Evolutionary conservation across 2,797 vertebrate species (phyloP), one percentile per base, ranked within the genome.

Genomic region (Euphonia xanthogaster): DNA sequence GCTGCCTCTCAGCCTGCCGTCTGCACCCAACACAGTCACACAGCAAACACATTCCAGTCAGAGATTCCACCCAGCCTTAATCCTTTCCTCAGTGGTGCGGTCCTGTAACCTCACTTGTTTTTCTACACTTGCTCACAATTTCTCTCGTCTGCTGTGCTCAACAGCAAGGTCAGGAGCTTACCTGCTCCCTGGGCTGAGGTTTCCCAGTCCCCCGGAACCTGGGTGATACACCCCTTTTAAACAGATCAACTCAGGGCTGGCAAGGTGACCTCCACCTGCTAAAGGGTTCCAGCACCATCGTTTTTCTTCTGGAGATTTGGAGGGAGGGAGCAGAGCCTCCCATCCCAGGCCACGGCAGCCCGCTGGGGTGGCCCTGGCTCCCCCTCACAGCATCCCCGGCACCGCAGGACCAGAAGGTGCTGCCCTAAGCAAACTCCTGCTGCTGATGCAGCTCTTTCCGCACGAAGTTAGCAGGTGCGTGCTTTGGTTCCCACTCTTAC

Each of bases 351-450:
- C 33, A 17, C 3, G 24, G 37, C 67, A 63, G 37, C 13, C 48
- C 0, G 0, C 24, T 4, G 0, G 47, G 11, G 50, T 30, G 30
- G 42, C 54, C 50, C 44, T 8, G 1, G 42, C 42, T 67, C 15
- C 28, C 35, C 4, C 1, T 21, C 2, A 0, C 61, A 80, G 61
- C 65, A 9, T 60, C 35, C 42, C 20, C 5, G 14, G 53, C 6
- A 2, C 60, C 0, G 0, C 50, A 35, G 86, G 33, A 39, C 51
- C 23, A 12, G 48, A 47, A 60, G 45, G 24, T 77, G 53, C 68
- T 93, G 71, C 70, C 58, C 66, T 44, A 24, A 57, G 37, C 67
- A 62, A 81, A 24, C 44, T 25, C 45, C 50, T 74, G 18, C 83
- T 0, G 2, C 88, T 61, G 70, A 30, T 31, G 42, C 76, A 65